phyloP scores from a whole-genome alignment of 1,140 invertebrate genomes.

The Caerostris extrusa region DNA sequence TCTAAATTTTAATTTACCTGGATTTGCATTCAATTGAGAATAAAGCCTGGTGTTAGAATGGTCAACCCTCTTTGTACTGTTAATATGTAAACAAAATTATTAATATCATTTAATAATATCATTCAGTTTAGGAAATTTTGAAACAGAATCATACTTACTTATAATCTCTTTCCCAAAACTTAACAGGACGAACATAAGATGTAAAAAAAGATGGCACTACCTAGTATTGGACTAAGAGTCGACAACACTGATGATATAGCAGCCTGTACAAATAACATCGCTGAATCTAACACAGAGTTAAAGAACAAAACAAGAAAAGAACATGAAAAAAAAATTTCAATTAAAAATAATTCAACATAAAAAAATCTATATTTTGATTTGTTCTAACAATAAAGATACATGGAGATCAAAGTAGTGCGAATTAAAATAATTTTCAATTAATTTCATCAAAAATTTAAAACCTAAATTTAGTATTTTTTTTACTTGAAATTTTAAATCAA shows the following conservation, averaged over 20 bases:
- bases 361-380: not conserved
- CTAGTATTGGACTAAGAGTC: constrained; percentile 93
- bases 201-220: constrained; percentile 98
- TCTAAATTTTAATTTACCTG: constrained; percentile 83
- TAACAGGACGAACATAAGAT: constrained; percentile 97
- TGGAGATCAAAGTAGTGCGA: constrained; percentile 17
- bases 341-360: too few species aligned
- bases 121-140: not conserved
- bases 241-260: constrained; percentile 95
- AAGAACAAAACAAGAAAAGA: not conserved
- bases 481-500: too few species aligned
- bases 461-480: too few species aligned
- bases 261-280: constrained; percentile 98
- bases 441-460: too few species aligned
- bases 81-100: constrained; percentile 58
- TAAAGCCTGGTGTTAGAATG: constrained; percentile 98
- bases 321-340: too few species aligned
- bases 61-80: constrained; percentile 94
- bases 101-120: constrained; percentile 34
- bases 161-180: constrained; percentile 99
- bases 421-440: too few species aligned
- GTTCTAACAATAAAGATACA: constrained; percentile 78
- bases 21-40: constrained; percentile 95
- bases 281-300: constrained; percentile 86
- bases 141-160: constrained; percentile 84